Base-by-base conservation (phyloP, 2,113 vertebrate genomes). In the Aplodontia rufa region DNA sequence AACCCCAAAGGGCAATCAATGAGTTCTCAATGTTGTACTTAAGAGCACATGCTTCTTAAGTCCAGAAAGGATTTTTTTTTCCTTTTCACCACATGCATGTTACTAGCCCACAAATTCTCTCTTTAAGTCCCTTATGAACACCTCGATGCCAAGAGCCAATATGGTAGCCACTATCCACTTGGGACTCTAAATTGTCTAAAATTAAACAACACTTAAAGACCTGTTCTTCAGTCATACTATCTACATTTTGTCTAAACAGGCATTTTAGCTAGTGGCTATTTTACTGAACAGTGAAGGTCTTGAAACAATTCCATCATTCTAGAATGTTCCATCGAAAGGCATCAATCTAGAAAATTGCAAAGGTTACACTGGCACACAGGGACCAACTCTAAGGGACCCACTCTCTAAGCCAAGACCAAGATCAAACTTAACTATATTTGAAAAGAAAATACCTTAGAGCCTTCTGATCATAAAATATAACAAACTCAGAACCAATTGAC, bases 151-250 rank as follows among this genome's bases (percentile, higher is more conserved):
- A 17, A 12, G 32, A 62, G 75, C 26, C 76, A 91, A 42, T 51
- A 53, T 53, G 35, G 35, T n/a, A 53, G 83, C 45, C 88, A 71
- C 49, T 14, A 85, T 64, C 28, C 53, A 81, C 5, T n/a, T 6
- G 20, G 8, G 82, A 72, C 24, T 79, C 84, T 64, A 87, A 96
- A 66, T 81, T 75, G 74, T 53, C 87, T 94, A 76, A 88, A 94
- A 92, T 91, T 79, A 92, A 95, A 94, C 93, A 64, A 86, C 87
- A 94, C 37, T 32, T 74, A 90, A 94, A 96, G 49, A 42, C 37
- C n/a, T 68, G 20, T 68, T 95, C 47, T 66, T 60, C 22, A 53
- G 42, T 49, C 51, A 12, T 24, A 37, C 26, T 72, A 32, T 69
- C 32, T 8, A 74, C 47, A 69, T 42, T 83, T 69, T 75, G 26